Evolutionary conservation across 2,797 vertebrate species (phyloP).

Genomic region (Catostomus latipinnis): DNA sequence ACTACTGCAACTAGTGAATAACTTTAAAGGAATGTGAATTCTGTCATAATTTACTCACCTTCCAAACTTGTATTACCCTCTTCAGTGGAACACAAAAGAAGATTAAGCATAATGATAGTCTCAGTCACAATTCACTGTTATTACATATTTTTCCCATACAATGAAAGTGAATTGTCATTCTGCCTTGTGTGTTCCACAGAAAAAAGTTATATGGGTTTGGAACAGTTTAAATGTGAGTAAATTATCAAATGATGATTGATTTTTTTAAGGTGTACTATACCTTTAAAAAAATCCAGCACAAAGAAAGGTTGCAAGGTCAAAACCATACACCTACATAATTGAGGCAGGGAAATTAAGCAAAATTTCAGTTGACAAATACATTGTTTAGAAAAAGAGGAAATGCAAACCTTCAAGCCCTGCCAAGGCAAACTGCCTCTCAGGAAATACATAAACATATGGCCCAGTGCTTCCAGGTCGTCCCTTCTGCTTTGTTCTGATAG

Average conservation of each 20-base stretch:
- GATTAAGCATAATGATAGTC: no score
- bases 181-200: no score
- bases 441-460: slow-evolving; percentile 99
- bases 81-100: no score
- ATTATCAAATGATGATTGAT: no score
- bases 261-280: no score
- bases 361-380: slow-evolving; percentile 2
- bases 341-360: neutral
- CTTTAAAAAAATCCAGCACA: neutral
- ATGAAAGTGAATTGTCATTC: no score
- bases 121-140: no score
- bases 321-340: neutral
- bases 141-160: no score
- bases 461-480: slow-evolving; percentile 95
- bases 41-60: no score
- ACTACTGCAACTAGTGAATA: neutral
- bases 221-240: no score
- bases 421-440: slow-evolving; percentile 96
- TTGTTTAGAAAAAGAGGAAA: neutral
- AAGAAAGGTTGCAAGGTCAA: neutral
- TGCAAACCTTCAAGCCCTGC: slow-evolving; percentile 95
- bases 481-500: slow-evolving; percentile 95
- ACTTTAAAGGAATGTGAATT: neutral
- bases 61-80: no score
- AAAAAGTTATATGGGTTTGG: no score